Conservation (phyloP, 2,113 vertebrate genomes). For the Eretmochelys imbricata region DNA sequence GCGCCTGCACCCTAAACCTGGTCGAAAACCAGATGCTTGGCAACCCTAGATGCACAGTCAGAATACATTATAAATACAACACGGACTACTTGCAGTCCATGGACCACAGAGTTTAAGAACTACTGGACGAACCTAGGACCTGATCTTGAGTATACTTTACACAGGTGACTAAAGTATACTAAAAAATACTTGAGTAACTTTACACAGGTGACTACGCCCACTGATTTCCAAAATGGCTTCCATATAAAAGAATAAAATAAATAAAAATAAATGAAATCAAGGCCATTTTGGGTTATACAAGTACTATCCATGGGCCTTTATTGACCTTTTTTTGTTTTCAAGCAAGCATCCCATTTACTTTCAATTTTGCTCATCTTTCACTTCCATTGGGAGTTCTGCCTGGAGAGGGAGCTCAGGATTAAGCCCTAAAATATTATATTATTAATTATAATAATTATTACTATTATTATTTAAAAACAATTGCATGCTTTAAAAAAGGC, state of each 20-base stretch:
- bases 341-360: background rate
- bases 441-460: too few species aligned
- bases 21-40: too few species aligned
- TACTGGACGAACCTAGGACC: background rate
- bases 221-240: background rate
- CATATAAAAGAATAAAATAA: background rate
- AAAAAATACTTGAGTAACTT: background rate
- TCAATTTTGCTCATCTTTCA: background rate
- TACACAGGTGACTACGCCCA: accelerated
- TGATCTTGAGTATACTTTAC: background rate
- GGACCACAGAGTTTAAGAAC: background rate
- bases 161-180: too few species aligned
- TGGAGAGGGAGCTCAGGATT: background rate
- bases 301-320: background rate
- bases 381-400: background rate
- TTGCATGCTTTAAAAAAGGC: background rate
- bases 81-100: background rate
- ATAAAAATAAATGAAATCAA: background rate
- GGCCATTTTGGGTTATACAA: background rate
- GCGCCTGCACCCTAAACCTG: too few species aligned
- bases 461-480: background rate
- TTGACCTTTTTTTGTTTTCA: background rate
- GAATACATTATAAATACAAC: background rate
- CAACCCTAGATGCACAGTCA: too few species aligned
- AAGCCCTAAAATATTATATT: background rate